phyloP scores from a whole-genome alignment of 2,113 vertebrate species.

The Zapus hudsonius region DNA sequence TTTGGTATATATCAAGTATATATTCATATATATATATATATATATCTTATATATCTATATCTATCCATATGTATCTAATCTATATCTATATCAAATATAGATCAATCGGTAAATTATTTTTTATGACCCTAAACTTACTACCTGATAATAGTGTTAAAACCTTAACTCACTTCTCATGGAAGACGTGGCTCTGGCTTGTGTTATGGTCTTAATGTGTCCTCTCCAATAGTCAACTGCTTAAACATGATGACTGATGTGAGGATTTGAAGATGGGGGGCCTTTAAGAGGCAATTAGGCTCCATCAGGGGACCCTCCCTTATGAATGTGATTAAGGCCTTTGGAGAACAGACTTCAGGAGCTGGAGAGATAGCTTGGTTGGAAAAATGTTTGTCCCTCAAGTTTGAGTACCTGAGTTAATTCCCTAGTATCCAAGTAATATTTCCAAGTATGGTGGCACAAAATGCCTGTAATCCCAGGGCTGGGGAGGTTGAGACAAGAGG shows the following conservation, averaged over 20 bases:
- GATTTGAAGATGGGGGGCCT: neutral
- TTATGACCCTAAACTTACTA: neutral
- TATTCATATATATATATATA: too few species aligned
- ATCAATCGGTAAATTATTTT: neutral
- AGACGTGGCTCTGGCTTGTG: neutral
- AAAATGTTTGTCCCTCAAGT: too few species aligned
- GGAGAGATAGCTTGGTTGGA: too few species aligned
- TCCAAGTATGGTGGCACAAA: too few species aligned
- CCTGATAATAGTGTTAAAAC: neutral
- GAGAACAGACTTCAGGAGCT: neutral
- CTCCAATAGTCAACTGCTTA: neutral
- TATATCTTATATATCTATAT: too few species aligned
- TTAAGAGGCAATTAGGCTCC: neutral
- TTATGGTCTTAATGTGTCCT: neutral
- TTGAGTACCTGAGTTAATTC: too few species aligned
- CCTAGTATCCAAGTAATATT: too few species aligned
- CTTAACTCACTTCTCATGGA: neutral
- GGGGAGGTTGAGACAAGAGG: too few species aligned
- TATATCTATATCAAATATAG: slow-evolving; percentile 4
- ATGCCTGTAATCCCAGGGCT: too few species aligned
- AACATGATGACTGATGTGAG: neutral
- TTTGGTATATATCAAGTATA: neutral
- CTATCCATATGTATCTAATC: too few species aligned
- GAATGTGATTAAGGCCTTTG: neutral
- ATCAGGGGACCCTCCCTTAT: neutral